A percentile compares a stretch with the other conserved stretches of the same genome.
These are phyloP conservation scores for Masticophis lateralis DNA, from an alignment of 2,797 vertebrate genomes.

Conservation along the genomic window DNA sequence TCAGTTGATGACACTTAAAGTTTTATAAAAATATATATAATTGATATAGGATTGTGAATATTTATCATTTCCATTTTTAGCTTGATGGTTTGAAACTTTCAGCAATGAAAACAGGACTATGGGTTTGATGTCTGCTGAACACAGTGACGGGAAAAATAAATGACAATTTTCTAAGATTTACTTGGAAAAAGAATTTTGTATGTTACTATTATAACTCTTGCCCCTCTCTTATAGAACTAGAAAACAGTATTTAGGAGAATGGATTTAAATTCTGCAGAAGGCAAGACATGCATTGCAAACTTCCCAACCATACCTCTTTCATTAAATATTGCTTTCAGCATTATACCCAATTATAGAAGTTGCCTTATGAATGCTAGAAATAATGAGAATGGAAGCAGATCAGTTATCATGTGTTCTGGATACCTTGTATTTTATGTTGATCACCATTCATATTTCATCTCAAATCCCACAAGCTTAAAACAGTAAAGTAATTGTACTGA, in stretches of 20 bases:
- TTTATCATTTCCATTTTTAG: not conserved
- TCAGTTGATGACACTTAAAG: not conserved
- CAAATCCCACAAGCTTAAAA: constrained; percentile 18
- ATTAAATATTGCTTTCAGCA: not conserved
- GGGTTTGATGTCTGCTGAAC: not conserved
- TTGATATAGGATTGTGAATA: not conserved
- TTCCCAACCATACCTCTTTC: not conserved
- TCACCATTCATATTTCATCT: constrained; percentile 35
- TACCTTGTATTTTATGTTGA: not conserved
- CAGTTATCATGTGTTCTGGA: not conserved
- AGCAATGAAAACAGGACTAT: not conserved
- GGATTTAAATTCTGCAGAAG: not conserved
- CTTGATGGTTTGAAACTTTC: not conserved
- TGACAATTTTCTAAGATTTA: not conserved
- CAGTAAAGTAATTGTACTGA: constrained; percentile 41
- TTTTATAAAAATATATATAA: not conserved
- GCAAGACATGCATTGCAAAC: not conserved
- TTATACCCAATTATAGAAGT: rapidly evolving
- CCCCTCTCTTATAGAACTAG: not conserved
- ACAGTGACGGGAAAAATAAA: not conserved
- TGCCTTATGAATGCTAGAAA: not conserved
- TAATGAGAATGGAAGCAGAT: constrained; percentile 17
- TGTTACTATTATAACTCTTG: not conserved
- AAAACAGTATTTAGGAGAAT: not conserved
- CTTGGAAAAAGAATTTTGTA: not conserved